Evolutionary conservation across 2,888 invertebrate species (phyloP), one percentile per base, ranked within the genome.

Genomic region (Argyra leucocephala): DNA sequence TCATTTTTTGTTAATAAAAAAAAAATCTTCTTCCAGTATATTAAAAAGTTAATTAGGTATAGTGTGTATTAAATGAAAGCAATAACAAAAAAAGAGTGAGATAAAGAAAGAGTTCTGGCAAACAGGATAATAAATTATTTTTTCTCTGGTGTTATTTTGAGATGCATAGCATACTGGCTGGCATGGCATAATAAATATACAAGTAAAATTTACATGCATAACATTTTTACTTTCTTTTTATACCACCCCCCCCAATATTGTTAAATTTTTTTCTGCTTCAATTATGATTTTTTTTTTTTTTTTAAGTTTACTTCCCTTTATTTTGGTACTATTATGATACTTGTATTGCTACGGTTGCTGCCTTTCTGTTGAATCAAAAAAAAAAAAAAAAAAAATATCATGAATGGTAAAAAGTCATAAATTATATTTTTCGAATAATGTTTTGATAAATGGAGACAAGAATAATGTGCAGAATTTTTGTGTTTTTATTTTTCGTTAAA

Each of bases 41-140:
- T 48, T 48, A 48, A 48, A 48, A 48, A 48, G 48, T 48, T 48
- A 48, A 48, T 48, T 48, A 48, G 48, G 48, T 48, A 48, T 48
- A 48, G 48, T 48, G 48, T 37, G 15, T 12, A 37, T 10, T 10
- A 37, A 37, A 37, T 10, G 37, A 37, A 37, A 12, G 37, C 3
- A 37, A 48, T n/a, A n/a, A 48, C 18, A 48, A 18, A 48, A 15
- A 48, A 48, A 18, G n/a, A 48, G 48, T 12, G 15, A 48, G n/a
- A 48, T 18, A 18, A 9, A 48, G 15, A 48, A 48, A 37, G 18
- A 48, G 15, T 15, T 6, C 48, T 48, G 48, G 18, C 48, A 48
- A n/a, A 48, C 48, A 18, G 48, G 48, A 48, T 48, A 48, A 48
- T 48, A 48, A 48, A 48, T 48, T 48, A 48, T 48, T 48, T 48